phyloP scores from a whole-genome alignment of 1,140 invertebrate species.

The Nephila pilipes region DNA sequence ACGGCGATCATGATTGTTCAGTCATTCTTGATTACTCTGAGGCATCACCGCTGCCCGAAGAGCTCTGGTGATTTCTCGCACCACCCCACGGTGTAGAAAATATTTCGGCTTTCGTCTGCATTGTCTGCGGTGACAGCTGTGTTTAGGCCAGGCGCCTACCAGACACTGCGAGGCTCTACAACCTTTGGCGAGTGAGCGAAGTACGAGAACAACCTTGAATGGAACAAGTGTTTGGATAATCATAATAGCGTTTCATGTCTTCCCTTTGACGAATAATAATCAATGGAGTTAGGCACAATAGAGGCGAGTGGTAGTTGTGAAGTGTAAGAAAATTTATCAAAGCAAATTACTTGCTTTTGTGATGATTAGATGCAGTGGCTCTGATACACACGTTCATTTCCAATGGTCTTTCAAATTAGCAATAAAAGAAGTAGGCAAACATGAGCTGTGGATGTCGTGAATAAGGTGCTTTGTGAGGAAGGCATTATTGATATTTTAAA shows the following conservation, averaged over 20 bases:
- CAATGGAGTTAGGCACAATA: too few species aligned
- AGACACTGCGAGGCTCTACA: too few species aligned
- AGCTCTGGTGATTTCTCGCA: neutral
- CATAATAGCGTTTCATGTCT: neutral
- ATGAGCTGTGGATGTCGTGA: too few species aligned
- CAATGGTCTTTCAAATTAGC: too few species aligned
- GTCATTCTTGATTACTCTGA: neutral
- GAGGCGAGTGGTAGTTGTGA: too few species aligned
- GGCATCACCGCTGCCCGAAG: neutral
- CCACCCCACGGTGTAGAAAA: conserved; percentile 52
- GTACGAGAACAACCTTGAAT: neutral
- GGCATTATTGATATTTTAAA: too few species aligned
- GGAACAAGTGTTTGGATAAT: neutral
- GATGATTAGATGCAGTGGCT: too few species aligned
- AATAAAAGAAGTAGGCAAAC: too few species aligned
- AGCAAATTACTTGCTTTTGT: too few species aligned
- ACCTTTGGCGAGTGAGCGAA: neutral
- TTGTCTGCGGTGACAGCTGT: conserved; percentile 42
- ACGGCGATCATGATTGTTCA: neutral
- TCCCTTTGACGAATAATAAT: neutral
- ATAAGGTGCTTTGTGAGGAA: too few species aligned
- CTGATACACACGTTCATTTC: too few species aligned
- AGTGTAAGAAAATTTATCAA: too few species aligned
- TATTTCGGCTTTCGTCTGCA: conserved; percentile 11
- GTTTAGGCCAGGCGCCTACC: conserved; percentile 9